These are phyloP conservation scores for Myopa tessellatipennis DNA, from an alignment of 2,888 invertebrate genomes.

Conservation along the genomic window DNA sequence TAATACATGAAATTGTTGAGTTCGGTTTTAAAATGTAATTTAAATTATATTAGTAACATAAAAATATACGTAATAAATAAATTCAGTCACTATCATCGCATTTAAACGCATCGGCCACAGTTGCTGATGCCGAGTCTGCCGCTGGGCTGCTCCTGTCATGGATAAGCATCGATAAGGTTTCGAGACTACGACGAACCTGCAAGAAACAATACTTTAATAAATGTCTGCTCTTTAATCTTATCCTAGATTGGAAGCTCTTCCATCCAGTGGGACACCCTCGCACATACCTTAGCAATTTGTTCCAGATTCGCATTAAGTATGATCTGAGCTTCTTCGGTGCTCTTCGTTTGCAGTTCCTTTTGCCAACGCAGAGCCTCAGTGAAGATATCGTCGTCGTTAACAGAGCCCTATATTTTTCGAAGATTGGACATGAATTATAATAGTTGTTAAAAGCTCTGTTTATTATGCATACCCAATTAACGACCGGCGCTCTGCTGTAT, in stretches of 20 bases:
- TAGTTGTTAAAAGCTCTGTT: not conserved
- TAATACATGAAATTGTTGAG: not conserved
- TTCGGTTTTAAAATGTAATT: slow-evolving; percentile 8
- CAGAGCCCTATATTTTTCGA: slow-evolving; percentile 58
- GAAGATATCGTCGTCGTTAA: slow-evolving; percentile 74
- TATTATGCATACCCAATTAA: slow-evolving; percentile 63
- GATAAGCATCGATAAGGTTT: slow-evolving; percentile 80
- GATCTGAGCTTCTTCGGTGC: slow-evolving; percentile 78
- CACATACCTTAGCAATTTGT: slow-evolving; percentile 82
- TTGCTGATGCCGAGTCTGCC: slow-evolving; percentile 38
- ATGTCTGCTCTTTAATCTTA: not conserved
- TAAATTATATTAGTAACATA: slow-evolving; percentile 6
- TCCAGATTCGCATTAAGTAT: slow-evolving; percentile 82
- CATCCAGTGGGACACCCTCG: not conserved
- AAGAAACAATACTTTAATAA: slow-evolving; percentile 46
- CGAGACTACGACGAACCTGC: slow-evolving; percentile 83
- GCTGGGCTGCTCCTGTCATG: slow-evolving; percentile 65
- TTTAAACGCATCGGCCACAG: slow-evolving; percentile 36
- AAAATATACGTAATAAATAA: slow-evolving; percentile 39
- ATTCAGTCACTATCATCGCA: slow-evolving; percentile 63
- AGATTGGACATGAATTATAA: not conserved
- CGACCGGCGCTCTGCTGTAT: slow-evolving; percentile 63
- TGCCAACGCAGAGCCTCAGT: slow-evolving; percentile 78
- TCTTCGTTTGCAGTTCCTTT: slow-evolving; percentile 77
- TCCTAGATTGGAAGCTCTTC: not conserved